These are phyloP conservation scores for Callipepla squamata DNA, from an alignment of 2,113 vertebrate genomes.

Conservation along the genomic window DNA sequence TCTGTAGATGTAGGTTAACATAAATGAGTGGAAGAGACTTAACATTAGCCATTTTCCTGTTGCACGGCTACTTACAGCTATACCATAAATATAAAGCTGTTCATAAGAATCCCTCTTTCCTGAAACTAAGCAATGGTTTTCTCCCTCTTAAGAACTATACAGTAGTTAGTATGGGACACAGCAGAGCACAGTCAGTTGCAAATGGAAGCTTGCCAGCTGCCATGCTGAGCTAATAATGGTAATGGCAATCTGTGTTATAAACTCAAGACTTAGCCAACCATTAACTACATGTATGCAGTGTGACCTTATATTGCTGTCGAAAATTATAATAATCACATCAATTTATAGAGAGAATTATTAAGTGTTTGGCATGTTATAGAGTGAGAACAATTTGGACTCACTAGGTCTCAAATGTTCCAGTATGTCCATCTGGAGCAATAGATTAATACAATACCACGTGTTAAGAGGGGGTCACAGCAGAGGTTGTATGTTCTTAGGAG, in stretches of 20 bases:
- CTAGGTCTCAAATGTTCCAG: not conserved
- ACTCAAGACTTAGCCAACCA: not conserved
- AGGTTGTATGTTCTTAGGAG: not conserved
- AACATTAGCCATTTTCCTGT: not conserved
- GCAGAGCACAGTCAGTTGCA: not conserved
- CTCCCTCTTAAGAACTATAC: not conserved
- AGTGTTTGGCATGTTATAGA: not conserved
- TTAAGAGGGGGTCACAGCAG: not conserved
- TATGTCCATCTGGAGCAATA: not conserved
- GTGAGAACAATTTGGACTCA: not conserved
- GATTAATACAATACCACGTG: not conserved
- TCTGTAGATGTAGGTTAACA: not conserved
- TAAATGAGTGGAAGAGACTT: accelerated
- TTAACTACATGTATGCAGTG: not conserved
- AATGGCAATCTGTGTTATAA: not conserved
- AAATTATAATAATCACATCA: not conserved
- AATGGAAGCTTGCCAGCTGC: constrained; percentile 22
- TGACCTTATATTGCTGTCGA: not conserved
- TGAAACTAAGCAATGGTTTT: not conserved
- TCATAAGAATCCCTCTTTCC: not conserved
- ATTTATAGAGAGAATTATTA: not conserved
- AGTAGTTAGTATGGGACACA: not conserved
- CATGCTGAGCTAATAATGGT: not conserved
- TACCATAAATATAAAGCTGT: not conserved
- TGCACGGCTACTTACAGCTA: not conserved